Percentiles rank a stretch among this genome's conserved stretches.
These are phyloP conservation scores for Microcebus griseorufus DNA, from an alignment of 2,113 vertebrate genomes.

Conservation along the genomic window DNA sequence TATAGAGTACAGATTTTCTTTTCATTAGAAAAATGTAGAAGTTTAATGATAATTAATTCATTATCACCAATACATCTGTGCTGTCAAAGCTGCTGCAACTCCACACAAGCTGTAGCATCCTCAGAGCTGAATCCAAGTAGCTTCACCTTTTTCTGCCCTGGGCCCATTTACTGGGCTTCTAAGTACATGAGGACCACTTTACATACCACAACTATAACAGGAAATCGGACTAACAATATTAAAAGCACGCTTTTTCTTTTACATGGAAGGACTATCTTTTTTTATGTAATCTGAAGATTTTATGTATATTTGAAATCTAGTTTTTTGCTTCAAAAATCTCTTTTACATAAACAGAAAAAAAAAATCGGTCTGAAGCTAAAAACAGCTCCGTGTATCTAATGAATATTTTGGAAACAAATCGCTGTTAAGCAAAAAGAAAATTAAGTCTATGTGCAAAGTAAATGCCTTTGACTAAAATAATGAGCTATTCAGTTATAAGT, in stretches of 20 bases:
- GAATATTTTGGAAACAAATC: slow-evolving; percentile 53
- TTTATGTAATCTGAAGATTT: not conserved
- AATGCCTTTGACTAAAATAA: slow-evolving; percentile 45
- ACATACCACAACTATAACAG: not conserved
- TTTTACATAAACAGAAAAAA: slow-evolving; percentile 11
- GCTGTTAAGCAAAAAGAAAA: slow-evolving; percentile 36
- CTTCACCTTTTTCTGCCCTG: not conserved
- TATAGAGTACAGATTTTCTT: not conserved
- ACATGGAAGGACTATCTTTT: not conserved
- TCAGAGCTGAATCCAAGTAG: not conserved
- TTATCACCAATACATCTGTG: not conserved
- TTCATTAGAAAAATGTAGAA: not conserved
- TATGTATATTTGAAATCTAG: slow-evolving; percentile 38
- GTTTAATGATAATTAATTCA: not conserved
- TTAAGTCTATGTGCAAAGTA: slow-evolving; percentile 37
- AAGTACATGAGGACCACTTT: not conserved
- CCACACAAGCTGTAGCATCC: not conserved
- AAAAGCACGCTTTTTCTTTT: not conserved
- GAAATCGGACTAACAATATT: not conserved
- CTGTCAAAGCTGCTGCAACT: not conserved
- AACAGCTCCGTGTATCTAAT: not conserved
- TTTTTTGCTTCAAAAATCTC: not conserved
- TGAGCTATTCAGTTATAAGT: not conserved
- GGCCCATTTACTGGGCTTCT: not conserved
- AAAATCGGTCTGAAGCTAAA: not conserved